Percentiles rank a stretch among this genome's conserved stretches.
Evolutionary conservation across 2,888 invertebrate genomes (phyloP).

Genomic region (Yponomeuta cagnagella): DNA sequence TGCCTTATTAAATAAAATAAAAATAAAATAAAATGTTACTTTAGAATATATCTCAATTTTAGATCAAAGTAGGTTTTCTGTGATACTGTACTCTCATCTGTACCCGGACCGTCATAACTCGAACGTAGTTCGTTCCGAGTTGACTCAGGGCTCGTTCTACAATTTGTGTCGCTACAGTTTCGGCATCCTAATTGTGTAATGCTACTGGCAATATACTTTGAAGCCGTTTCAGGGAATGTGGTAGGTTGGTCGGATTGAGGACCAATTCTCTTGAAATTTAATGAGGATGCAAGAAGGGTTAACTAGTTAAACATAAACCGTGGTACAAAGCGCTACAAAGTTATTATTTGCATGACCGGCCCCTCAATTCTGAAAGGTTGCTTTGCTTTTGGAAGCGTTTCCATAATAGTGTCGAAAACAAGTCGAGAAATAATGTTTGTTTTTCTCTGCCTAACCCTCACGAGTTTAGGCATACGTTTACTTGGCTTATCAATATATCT

Average conservation of each 20-base stretch:
- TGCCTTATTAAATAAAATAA: no score
- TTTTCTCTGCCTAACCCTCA: no score
- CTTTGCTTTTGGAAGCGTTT: neutral
- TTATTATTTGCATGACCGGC: neutral
- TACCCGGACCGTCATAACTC: constrained; percentile 1
- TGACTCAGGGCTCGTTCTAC: neutral
- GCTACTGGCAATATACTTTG: neutral
- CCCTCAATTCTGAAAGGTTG: neutral
- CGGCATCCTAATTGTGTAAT: neutral
- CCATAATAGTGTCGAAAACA: no score
- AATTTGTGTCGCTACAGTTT: neutral
- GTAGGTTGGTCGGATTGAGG: neutral
- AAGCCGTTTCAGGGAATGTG: neutral
- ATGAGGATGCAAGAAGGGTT: neutral
- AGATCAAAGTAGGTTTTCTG: neutral
- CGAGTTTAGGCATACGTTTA: no score
- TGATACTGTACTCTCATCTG: neutral
- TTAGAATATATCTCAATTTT: no score
- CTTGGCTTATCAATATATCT: no score
- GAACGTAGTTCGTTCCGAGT: neutral
- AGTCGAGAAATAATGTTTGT: no score
- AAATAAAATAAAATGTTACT: no score
- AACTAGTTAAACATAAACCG: neutral
- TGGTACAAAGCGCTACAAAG: neutral
- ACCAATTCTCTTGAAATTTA: neutral